Conservation (phyloP, 2,797 vertebrate genomes). For the Ciconia nigra region DNA sequence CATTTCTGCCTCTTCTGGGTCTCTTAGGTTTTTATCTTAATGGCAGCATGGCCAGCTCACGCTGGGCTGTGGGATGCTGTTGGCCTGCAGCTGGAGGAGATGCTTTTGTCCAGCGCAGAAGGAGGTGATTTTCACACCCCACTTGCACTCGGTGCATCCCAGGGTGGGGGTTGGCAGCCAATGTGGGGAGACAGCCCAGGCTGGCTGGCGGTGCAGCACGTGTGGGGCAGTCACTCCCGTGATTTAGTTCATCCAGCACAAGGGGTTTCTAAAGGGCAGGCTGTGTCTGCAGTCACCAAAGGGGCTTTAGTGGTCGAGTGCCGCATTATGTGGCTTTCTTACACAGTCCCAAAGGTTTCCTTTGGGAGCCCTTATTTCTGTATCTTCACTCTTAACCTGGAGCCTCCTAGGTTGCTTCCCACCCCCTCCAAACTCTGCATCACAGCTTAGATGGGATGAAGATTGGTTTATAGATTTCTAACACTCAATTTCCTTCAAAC, state of each 20-base stretch:
- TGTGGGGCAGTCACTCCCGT: fast-evolving
- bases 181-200: not conserved
- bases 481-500: not conserved
- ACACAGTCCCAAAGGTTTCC: not conserved
- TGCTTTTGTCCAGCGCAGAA: too few species aligned
- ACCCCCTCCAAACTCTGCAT: not conserved
- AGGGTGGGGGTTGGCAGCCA: not conserved
- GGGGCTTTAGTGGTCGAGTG: not conserved
- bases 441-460: not conserved
- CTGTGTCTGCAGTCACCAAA: not conserved
- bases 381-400: not conserved
- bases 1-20: not conserved
- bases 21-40: not conserved
- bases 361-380: not conserved
- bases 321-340: not conserved
- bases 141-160: not conserved
- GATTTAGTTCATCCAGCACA: not conserved
- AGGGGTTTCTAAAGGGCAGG: not conserved
- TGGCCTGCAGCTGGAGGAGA: not conserved
- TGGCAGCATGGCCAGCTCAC: not conserved
- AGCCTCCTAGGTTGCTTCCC: not conserved
- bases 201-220: not conserved
- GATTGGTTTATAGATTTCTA: not conserved
- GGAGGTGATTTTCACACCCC: not conserved
- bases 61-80: not conserved